phyloP scores from a whole-genome alignment of 2,113 vertebrate genomes.

The Mohoua ochrocephala region DNA sequence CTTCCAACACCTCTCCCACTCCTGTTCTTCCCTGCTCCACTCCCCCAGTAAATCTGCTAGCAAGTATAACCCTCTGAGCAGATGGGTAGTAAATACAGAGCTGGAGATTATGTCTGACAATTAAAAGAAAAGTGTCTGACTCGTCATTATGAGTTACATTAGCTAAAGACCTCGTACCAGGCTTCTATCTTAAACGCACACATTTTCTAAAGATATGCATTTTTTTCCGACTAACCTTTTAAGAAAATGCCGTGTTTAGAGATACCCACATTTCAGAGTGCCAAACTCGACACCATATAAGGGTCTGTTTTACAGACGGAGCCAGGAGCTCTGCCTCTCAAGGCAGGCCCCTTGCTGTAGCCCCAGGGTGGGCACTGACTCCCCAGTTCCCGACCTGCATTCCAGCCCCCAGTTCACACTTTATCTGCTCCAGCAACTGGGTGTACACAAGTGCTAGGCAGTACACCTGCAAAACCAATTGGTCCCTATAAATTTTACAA shows the following conservation, averaged over 20 bases:
- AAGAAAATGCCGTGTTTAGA: slow-evolving; percentile 18
- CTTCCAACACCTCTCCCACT: slow-evolving; percentile 40
- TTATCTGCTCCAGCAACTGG: neutral
- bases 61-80: slow-evolving; percentile 18
- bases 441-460: neutral
- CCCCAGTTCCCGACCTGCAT: neutral
- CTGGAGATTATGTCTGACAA: slow-evolving; percentile 31
- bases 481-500: neutral
- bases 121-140: slow-evolving; percentile 34
- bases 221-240: neutral
- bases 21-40: slow-evolving; percentile 21
- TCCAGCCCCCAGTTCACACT: neutral
- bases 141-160: neutral
- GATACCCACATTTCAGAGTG: neutral
- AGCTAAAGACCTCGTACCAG: neutral
- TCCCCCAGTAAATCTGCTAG: slow-evolving; percentile 46
- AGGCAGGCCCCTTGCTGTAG: neutral
- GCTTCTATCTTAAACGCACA: neutral
- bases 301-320: neutral
- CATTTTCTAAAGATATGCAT: neutral
- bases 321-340: neutral
- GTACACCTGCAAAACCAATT: slow-evolving; percentile 41
- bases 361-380: neutral
- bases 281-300: neutral
- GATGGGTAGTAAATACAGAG: slow-evolving; percentile 46